Evolutionary conservation across 2,797 vertebrate genomes (phyloP).

Genomic region (Microctenopoma steveboyesi): DNA sequence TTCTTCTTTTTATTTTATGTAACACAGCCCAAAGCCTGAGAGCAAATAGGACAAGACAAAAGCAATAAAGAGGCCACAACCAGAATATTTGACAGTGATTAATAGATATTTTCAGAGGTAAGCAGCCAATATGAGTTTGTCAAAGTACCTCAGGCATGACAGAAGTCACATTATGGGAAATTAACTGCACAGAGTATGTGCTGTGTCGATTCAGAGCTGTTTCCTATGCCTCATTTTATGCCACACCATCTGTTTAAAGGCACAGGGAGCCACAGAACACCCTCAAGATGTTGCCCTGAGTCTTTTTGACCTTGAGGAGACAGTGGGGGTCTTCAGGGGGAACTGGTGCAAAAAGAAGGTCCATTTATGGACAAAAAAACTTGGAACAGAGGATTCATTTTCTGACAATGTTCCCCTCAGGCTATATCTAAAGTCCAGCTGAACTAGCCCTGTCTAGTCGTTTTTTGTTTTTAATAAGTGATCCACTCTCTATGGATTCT

Average conservation of each 20-base stretch:
- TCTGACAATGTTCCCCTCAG: conserved; percentile 48
- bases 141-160: conserved; percentile 21
- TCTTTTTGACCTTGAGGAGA: conserved; percentile 58
- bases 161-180: conserved; percentile 50
- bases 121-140: conserved; percentile 27
- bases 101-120: conserved; percentile 28
- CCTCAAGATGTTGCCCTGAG: conserved; percentile 46
- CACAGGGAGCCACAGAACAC: conserved; percentile 36
- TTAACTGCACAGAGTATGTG: conserved; percentile 17
- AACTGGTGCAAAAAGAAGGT: conserved; percentile 42
- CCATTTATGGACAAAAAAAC: conserved; percentile 45
- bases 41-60: not conserved
- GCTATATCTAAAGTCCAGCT: conserved; percentile 42
- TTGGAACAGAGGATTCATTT: conserved; percentile 69
- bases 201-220: conserved; percentile 26
- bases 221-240: conserved; percentile 33
- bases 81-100: not conserved
- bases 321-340: conserved; percentile 40
- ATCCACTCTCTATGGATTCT: conserved; percentile 52
- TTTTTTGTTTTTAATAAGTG: conserved; percentile 66
- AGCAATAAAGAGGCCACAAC: not conserved
- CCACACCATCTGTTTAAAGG: conserved; percentile 55
- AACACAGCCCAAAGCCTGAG: not conserved
- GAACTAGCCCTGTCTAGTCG: conserved; percentile 24
- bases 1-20: not conserved